Percentiles rank a stretch among this genome's conserved stretches.
phyloP scores from a whole-genome alignment of 2,113 vertebrate species.

The Butorides virescens region DNA sequence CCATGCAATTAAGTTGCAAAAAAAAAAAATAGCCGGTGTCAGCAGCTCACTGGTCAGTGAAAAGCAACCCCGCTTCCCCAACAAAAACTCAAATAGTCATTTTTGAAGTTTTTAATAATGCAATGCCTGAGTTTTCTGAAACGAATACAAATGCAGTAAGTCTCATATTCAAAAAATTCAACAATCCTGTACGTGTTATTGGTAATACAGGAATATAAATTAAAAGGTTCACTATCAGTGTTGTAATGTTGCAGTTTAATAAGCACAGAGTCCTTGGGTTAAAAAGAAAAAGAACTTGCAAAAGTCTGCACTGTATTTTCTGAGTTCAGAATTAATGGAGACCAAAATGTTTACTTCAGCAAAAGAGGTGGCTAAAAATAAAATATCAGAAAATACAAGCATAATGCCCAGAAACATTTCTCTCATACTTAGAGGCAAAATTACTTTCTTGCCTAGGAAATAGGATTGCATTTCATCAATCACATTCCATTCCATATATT shows the following conservation, averaged over 20 bases:
- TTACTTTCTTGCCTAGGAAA: conserved; percentile 3
- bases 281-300: neutral
- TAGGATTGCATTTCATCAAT: conserved; percentile 27
- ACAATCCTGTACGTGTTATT: neutral
- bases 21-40: neutral
- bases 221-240: neutral
- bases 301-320: neutral
- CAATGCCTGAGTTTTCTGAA: neutral
- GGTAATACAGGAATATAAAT: conserved; percentile 13
- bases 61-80: neutral
- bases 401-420: neutral
- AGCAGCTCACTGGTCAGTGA: neutral
- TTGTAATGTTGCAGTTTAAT: conserved; percentile 30
- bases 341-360: conserved; percentile 27
- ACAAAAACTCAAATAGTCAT: neutral
- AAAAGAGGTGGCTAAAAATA: conserved; percentile 38
- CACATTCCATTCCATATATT: neutral
- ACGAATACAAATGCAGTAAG: conserved; percentile 3
- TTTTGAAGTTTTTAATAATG: neutral
- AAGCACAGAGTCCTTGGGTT: neutral
- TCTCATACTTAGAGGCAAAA: neutral
- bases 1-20: neutral
- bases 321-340: conserved; percentile 17
- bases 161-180: conserved; percentile 11
- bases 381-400: conserved; percentile 22